Percentiles rank a stretch among this genome's conserved stretches.
These are phyloP conservation scores for Salminus brasiliensis DNA, from an alignment of 2,113 vertebrate genomes.

Conservation along the genomic window DNA sequence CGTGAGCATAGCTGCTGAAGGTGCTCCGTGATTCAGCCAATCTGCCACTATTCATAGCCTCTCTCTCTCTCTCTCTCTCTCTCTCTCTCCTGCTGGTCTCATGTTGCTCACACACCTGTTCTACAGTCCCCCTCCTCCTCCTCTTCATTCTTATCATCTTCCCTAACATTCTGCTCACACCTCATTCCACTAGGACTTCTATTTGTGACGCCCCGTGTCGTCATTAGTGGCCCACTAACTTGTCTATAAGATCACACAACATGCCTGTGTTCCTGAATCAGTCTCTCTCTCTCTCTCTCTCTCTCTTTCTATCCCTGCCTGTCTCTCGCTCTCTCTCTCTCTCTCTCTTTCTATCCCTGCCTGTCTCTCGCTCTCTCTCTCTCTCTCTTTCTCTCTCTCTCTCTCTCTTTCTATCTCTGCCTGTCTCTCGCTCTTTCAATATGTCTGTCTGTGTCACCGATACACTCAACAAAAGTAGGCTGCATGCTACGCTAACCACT, in stretches of 20 bases:
- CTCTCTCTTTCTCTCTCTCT: constrained; percentile 40
- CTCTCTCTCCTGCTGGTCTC: constrained; percentile 17
- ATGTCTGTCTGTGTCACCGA: constrained; percentile 31
- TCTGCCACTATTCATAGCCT: constrained; percentile 38
- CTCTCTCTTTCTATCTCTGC: constrained; percentile 40
- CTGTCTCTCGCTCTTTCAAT: too few species aligned
- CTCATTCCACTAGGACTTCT: constrained; percentile 15
- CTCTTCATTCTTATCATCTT: constrained; percentile 22
- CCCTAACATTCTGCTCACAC: constrained; percentile 31
- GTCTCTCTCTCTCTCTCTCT: constrained; percentile 39
- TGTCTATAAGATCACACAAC: constrained; percentile 13
- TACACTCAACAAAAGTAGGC: background rate
- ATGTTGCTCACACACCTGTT: constrained; percentile 57
- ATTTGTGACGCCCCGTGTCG: background rate
- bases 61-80: constrained; percentile 26
- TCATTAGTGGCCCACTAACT: constrained; percentile 38
- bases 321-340: too few species aligned
- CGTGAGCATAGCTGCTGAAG: constrained; percentile 50
- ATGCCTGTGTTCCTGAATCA: constrained; percentile 40
- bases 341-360: constrained; percentile 39
- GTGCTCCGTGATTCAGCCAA: constrained; percentile 49
- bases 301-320: too few species aligned
- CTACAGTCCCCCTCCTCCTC: constrained; percentile 30
- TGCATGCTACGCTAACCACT: background rate
- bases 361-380: too few species aligned